A percentile compares a stretch with the other conserved stretches of the same genome.
Conservation (phyloP, 1,140 invertebrate genomes). For the Anoplophora glabripennis region DNA sequence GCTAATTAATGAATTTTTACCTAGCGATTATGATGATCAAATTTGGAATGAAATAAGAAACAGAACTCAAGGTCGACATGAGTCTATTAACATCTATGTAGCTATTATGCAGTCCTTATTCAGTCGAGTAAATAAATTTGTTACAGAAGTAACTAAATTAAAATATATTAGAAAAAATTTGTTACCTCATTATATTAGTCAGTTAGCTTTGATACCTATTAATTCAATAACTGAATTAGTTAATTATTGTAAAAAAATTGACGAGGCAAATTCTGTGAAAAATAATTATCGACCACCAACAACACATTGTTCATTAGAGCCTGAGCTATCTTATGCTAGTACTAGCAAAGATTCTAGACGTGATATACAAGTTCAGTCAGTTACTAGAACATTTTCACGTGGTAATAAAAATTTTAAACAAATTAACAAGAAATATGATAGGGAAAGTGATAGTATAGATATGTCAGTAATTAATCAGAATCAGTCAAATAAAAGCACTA, state of each 20-base stretch:
- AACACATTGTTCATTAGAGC: too few relatives aligned
- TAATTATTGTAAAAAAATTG: conserved; percentile 6
- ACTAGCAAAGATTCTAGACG: too few relatives aligned
- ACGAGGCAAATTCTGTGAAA: too few relatives aligned
- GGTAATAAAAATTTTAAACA: too few relatives aligned
- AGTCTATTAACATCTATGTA: conserved; percentile 39
- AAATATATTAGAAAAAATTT: conserved; percentile 3
- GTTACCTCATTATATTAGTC: background rate
- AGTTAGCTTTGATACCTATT: conserved; percentile 10
- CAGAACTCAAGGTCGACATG: conserved; percentile 36
- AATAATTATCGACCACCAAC: too few relatives aligned
- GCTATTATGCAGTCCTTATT: conserved; percentile 37
- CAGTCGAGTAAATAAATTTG: conserved; percentile 22
- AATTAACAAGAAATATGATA: background rate
- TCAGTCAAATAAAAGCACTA: too few relatives aligned
- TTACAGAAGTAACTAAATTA: conserved; percentile 8
- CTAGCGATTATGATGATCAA: conserved; percentile 36
- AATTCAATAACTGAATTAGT: conserved; percentile 6
- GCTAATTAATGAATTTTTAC: conserved; percentile 32
- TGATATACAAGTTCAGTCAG: too few relatives aligned
- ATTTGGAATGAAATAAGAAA: conserved; percentile 34
- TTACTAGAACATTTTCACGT: too few relatives aligned
- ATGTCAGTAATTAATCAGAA: background rate
- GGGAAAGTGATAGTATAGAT: background rate
- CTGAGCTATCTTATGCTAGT: too few relatives aligned